Evolutionary conservation across 1,140 invertebrate genomes (phyloP), one percentile per base, ranked within the genome.

Genomic region (Bombus superbus): DNA sequence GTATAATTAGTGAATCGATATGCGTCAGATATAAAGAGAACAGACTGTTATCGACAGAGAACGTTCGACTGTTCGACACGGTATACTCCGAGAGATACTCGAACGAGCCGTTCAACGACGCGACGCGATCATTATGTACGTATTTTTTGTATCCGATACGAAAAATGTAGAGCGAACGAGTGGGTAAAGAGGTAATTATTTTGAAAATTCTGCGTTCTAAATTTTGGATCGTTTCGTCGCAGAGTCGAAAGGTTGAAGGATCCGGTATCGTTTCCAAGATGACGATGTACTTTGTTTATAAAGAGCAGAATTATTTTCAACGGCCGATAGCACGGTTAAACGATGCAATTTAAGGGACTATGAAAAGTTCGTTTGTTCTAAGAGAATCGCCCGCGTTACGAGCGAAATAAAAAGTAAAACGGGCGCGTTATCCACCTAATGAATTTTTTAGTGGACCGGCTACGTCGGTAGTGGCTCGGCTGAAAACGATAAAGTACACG

Each of bases 401-500:
- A 32, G n/a, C 0, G n/a, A 40, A 40, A n/a, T 62, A 28, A 38
- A 28, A 13, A 62, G 6, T 22, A 28, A n/a, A 68, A 47, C 22
- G 18, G 4, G 1, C 18, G 64, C 32, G 32, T 79, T 68, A 68
- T 68, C 40, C 62, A n/a, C 2, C n/a, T 66, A 69, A 79, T 68
- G 62, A 47, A 79, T 79, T 69, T 79, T 79, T 68, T 47, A 47
- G 32, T 5, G n/a, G 5, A 13, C 22, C 25, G 2, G n/a, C 32
- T 40, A 40, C 47, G n/a, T 68, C 62, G 40, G 28, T 64, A 71
- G 40, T 59, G 1, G 25, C 9, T 47, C 59, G 0, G 18, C n/a
- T 22, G 71, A 6, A 53, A 79, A 47, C 81, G 47, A 74, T 82
- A 74, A 75, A 75, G 40, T 22, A 47, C 81, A 47, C n/a, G 22